Conservation (phyloP, 2,797 vertebrate species). For the Acrocephalus scirpaceus region DNA sequence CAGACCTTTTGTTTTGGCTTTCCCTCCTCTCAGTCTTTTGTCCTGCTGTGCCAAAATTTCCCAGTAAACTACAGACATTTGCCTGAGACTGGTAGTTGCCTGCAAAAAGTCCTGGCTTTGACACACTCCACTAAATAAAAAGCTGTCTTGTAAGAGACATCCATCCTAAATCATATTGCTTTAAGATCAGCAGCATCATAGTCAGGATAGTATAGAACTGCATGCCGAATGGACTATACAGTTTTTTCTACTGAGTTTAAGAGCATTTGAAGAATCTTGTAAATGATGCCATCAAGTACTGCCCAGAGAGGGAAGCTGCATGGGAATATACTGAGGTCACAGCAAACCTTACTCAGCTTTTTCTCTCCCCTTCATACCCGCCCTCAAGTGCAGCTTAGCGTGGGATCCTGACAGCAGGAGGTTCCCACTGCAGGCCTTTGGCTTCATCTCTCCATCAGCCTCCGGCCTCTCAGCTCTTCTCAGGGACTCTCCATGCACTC, state of each 20-base stretch:
- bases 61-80: background rate
- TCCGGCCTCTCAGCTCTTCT: background rate
- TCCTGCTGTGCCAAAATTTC: background rate
- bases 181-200: background rate
- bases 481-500: background rate
- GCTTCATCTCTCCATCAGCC: slow-evolving; percentile 29
- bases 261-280: background rate
- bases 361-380: background rate
- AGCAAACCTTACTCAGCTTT: slow-evolving; percentile 35
- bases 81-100: background rate
- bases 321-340: slow-evolving; percentile 57
- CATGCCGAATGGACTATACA: background rate
- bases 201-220: background rate
- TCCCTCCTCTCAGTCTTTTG: background rate
- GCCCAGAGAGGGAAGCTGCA: slow-evolving; percentile 3
- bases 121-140: background rate
- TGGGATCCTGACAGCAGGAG: slow-evolving; percentile 72
- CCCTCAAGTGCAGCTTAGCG: slow-evolving; percentile 55
- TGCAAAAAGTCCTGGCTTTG: background rate
- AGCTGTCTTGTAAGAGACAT: background rate
- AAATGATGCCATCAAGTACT: background rate
- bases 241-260: background rate
- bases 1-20: background rate
- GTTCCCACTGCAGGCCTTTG: slow-evolving; percentile 69
- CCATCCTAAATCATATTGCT: background rate